Base-by-base conservation (phyloP, 2,113 vertebrate species). In the Nettapus auritus region DNA sequence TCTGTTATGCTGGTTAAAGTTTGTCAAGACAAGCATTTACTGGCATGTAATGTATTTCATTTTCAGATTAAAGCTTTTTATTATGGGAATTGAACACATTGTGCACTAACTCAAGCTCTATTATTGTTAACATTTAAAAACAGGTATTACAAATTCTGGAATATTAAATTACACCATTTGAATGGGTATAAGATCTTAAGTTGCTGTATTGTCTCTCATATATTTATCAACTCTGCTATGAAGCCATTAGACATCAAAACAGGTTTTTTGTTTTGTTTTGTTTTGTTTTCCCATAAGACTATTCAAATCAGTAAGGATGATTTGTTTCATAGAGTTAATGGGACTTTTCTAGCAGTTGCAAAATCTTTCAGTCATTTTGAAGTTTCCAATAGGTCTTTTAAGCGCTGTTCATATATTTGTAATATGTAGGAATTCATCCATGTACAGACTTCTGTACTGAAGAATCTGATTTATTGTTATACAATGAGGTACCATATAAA, bases 51-150 rank as follows among this genome's bases (percentile, higher is more conserved):
- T 34, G 62, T 92, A 63, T 70, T 95, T 89, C 91, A 63, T 95
- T 95, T 93, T 94, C 85, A 89, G 62, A 82, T 89, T 89, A 95
- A 89, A 79, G 17, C 2, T 52, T 94, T 89, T 89, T 85, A 53
- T 82, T 88, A 57, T 38, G 71, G 76, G 33, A 76, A 82, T 79
- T 79, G 44, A 88, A 85, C 21, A 64, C 38, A 82, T 62, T 0
- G 0, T 69, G 25, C 67, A 69, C 59, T 78, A 79, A 85, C 12
- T 82, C 62, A 67, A 89, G 23, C 8, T 71, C 23, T 48, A 14
- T 57, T 59, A 57, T 89, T 89, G 68, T 89, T 85, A 89, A 89
- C 82, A 56, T 59, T 89, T 85, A 82, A 93, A 88, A 53, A 21
- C 28, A 29, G 23, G 8, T 13, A 64, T 86, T 92, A 80, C 52